A percentile compares a stretch with the other conserved stretches of the same genome.
phyloP scores from a whole-genome alignment of 23 tunicate genomes.

The Ascidia mentula region DNA sequence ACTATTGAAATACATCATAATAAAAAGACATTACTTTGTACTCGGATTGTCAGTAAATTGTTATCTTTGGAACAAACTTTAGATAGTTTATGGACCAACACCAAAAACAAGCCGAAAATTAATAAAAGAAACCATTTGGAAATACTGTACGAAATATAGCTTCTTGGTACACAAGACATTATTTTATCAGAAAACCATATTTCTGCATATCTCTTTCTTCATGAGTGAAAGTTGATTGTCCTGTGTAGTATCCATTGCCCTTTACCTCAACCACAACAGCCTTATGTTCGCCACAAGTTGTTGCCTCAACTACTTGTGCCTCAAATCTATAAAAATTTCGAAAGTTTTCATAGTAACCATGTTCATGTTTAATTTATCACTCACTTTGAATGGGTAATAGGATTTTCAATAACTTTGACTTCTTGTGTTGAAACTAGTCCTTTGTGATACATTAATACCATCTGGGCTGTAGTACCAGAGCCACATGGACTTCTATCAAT shows the following conservation, averaged over 20 bases:
- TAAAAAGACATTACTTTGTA: no score
- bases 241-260: slow-evolving; percentile 61
- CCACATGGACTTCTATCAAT: slow-evolving; percentile 69
- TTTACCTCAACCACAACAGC: slow-evolving; percentile 41
- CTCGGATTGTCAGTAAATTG: no score
- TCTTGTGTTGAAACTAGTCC: slow-evolving; percentile 8
- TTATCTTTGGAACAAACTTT: no score
- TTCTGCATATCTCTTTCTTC: slow-evolving; percentile 47
- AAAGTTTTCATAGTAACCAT: not conserved
- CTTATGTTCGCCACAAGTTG: not conserved
- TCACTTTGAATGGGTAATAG: slow-evolving; percentile 32
- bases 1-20: no score
- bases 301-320: slow-evolving; percentile 1
- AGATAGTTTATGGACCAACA: no score
- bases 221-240: slow-evolving; percentile 22
- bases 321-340: not conserved
- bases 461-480: slow-evolving; percentile 52
- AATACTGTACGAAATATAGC: no score
- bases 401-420: slow-evolving; percentile 33
- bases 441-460: slow-evolving; percentile 36
- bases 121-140: no score
- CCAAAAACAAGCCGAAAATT: no score
- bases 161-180: no score
- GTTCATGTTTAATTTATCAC: not conserved
- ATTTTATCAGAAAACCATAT: slow-evolving; percentile 15